A percentile compares a stretch with the other conserved stretches of the same genome.
phyloP scores from a whole-genome alignment of 2,888 invertebrate genomes.

The Linnaemya vulpina region DNA sequence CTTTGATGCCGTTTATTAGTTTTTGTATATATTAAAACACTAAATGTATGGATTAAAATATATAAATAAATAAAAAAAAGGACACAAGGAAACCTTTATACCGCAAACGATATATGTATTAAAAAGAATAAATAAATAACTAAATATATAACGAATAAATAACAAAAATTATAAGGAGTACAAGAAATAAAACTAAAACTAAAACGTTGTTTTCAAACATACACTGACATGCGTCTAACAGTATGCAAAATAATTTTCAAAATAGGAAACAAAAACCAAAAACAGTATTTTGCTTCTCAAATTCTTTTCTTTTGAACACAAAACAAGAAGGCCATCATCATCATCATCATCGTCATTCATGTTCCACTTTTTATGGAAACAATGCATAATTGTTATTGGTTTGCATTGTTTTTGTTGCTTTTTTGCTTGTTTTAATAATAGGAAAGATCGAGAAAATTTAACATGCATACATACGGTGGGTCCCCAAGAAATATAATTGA shows the following conservation, averaged over 20 bases:
- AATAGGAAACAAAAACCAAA: constrained; percentile 43
- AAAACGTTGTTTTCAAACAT: constrained; percentile 52
- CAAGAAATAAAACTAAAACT: constrained; percentile 11
- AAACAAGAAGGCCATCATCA: constrained; percentile 53
- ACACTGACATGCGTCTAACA: constrained; percentile 70
- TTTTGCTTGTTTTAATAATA: constrained; percentile 31
- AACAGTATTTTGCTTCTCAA: constrained; percentile 29
- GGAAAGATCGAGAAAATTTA: constrained; percentile 61
- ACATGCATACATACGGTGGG: constrained; percentile 70
- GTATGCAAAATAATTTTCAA: constrained; percentile 59
- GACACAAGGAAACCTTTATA: constrained; percentile 43
- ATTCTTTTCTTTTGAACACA: constrained; percentile 44
- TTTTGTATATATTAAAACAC: constrained; percentile 20
- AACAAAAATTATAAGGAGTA: constrained; percentile 13
- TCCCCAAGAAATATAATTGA: constrained; percentile 66
- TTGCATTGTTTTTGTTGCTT: constrained; percentile 25
- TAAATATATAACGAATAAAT: constrained; percentile 28
- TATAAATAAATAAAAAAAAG: constrained; percentile 8
- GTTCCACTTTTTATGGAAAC: constrained; percentile 27
- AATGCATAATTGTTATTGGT: constrained; percentile 2
- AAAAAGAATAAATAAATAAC: constrained; percentile 31
- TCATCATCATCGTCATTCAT: constrained; percentile 51
- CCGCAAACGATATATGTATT: constrained; percentile 27
- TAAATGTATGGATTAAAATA: constrained; percentile 28
- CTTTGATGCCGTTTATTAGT: constrained; percentile 19